These are phyloP conservation scores for Calypte anna DNA, from an alignment of 2,113 vertebrate genomes.

Conservation along the genomic window DNA sequence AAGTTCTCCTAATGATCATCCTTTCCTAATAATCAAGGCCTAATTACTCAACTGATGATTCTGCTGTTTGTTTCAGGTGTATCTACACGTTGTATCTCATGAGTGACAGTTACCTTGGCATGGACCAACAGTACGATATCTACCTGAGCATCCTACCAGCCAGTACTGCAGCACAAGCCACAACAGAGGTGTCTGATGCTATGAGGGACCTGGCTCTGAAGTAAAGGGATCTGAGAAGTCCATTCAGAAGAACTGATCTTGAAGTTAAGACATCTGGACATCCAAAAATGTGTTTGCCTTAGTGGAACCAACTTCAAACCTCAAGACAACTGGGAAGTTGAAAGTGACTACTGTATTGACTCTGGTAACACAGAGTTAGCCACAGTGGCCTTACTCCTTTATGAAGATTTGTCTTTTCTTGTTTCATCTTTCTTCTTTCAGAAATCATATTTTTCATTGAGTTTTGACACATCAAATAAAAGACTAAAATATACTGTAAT, in stretches of 20 bases:
- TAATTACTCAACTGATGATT: background rate
- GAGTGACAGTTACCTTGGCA: conserved; percentile 96
- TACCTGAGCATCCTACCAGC: conserved; percentile 83
- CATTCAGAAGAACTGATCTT: conserved; percentile 17
- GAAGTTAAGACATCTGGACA: conserved; percentile 35
- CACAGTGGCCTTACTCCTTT: conserved; percentile 74
- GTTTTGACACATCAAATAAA: conserved; percentile 40
- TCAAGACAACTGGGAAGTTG: conserved; percentile 58
- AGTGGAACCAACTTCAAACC: conserved; percentile 75
- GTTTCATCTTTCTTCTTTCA: conserved; percentile 43
- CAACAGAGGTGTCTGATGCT: conserved; percentile 74
- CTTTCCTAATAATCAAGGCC: background rate
- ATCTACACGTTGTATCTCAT: conserved; percentile 97
- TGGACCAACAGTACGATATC: conserved; percentile 98
- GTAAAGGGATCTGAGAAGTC: conserved; percentile 45
- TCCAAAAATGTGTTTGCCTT: conserved; percentile 64
- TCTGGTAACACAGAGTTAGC: conserved; percentile 62
- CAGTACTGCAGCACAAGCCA: conserved; percentile 77
- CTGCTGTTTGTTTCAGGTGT: conserved; percentile 76
- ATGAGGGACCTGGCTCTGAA: conserved; percentile 47
- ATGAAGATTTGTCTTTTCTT: conserved; percentile 64
- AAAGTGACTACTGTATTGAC: conserved; percentile 57
- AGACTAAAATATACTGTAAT: conserved; percentile 13
- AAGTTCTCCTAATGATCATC: background rate
- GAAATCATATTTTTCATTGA: background rate